A percentile compares a stretch with the other conserved stretches of the same genome.
phyloP scores from a whole-genome alignment of 2,113 vertebrate genomes.

The Corythornis vintsioides region DNA sequence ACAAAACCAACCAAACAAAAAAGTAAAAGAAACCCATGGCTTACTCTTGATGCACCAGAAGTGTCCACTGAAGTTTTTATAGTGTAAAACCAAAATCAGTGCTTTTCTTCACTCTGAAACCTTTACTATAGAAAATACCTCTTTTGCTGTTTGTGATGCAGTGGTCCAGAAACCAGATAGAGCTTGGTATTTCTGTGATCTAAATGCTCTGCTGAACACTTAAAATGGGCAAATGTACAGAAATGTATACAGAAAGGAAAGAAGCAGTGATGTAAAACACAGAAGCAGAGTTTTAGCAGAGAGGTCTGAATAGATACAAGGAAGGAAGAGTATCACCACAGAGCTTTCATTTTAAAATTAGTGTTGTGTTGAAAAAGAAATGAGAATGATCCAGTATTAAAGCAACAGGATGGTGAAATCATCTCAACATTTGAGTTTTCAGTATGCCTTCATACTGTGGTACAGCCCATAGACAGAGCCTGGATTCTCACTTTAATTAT shows the following conservation, averaged over 20 bases:
- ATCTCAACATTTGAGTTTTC: neutral
- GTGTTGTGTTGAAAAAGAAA: neutral
- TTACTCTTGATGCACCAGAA: neutral
- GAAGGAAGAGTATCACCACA: neutral
- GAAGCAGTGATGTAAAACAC: neutral
- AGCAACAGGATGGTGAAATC: neutral
- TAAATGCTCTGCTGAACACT: neutral
- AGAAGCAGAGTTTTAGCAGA: neutral
- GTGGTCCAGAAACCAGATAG: neutral
- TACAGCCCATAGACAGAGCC: neutral
- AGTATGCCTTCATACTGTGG: neutral
- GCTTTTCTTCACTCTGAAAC: neutral
- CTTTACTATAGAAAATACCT: neutral
- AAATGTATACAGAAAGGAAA: neutral
- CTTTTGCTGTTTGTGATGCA: neutral
- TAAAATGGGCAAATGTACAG: neutral
- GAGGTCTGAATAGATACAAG: neutral
- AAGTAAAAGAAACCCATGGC: neutral
- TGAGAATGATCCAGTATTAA: neutral
- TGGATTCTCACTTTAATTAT: neutral
- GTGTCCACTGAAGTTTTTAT: neutral
- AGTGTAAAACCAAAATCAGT: neutral
- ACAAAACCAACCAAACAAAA: too few relatives aligned
- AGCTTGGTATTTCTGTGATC: neutral
- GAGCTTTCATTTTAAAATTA: neutral